Base-by-base conservation (phyloP, 64 coral and sea anemone species). In the Porites lutea region DNA sequence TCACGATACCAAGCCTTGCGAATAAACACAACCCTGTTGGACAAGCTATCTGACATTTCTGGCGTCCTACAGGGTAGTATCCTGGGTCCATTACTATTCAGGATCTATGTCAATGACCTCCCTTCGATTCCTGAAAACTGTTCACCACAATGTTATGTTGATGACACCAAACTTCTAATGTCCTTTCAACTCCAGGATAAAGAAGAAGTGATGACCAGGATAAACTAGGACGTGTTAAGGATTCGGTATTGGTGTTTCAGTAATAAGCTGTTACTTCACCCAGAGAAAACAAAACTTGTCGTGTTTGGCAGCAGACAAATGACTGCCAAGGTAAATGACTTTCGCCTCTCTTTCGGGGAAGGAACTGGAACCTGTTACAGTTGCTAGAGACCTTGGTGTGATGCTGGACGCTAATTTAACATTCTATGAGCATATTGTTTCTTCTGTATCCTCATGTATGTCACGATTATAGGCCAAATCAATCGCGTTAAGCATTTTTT, bases 241-340 rank as follows among this genome's bases (percentile, higher is more conserved):
- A 82, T 92, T 21, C 52, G 66, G 2, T 52, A 64, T 27, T 92
- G 79, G 89, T 84, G 79, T 37, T 92, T 83, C 23, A 62, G 60
- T 72, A 92, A 84, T 64, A 48, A 63, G 50, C 78, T 92, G 3
- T 68, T 92, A 5, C 21, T 85, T 44, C 61, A 92, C 50, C 72
- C 88, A 11, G 45, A 52, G 12, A 90, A 81, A 77, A 77, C 50
- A 23, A 89, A 89, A 62, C 37, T 89, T 20, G 19, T 89, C 2
- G 14, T 89, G 3, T 89, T 89, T 62, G 87, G 73, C 16, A 77
- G 37, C 10, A 22, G 37, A 4, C 50, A 63, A 13, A 89, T 78
- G 87, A 59, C 69, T 13, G 4, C 67, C 43, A 88, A 74, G 22
- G 5, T 88, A 5, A 15, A 72, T 55, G 49, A 59, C 49, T 78